Conservation (phyloP, 2,113 vertebrate species). For the Climacteris rufus region DNA sequence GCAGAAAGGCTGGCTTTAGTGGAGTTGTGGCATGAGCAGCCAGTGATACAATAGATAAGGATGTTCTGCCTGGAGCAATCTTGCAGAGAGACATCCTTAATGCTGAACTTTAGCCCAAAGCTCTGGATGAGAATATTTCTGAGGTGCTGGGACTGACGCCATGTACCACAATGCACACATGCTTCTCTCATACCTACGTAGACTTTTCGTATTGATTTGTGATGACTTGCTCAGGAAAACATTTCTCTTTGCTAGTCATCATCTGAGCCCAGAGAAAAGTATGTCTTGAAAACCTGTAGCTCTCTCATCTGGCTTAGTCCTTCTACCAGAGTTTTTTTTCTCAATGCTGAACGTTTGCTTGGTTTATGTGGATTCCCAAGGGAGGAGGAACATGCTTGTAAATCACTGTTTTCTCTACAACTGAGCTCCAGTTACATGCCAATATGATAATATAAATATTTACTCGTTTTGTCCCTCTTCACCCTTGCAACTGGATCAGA, state of each 20-base stretch:
- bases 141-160: not conserved
- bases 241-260: not conserved
- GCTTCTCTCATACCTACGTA: not conserved
- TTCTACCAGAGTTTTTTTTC: not conserved
- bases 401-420: not conserved
- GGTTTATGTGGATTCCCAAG: not conserved
- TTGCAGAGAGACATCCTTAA: not conserved
- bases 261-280: not conserved
- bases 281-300: not conserved
- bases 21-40: not conserved
- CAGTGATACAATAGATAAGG: not conserved
- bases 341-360: not conserved
- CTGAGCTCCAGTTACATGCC: constrained; percentile 15
- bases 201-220: not conserved
- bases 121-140: not conserved
- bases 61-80: not conserved
- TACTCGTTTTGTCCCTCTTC: constrained; percentile 31
- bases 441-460: constrained; percentile 34
- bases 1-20: not conserved
- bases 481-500: constrained; percentile 17
- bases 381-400: not conserved
- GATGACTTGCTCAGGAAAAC: not conserved
- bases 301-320: not conserved
- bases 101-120: not conserved
- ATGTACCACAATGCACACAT: no score